Conservation (phyloP, 1,140 invertebrate genomes). For the Drosophila bifasciata region DNA sequence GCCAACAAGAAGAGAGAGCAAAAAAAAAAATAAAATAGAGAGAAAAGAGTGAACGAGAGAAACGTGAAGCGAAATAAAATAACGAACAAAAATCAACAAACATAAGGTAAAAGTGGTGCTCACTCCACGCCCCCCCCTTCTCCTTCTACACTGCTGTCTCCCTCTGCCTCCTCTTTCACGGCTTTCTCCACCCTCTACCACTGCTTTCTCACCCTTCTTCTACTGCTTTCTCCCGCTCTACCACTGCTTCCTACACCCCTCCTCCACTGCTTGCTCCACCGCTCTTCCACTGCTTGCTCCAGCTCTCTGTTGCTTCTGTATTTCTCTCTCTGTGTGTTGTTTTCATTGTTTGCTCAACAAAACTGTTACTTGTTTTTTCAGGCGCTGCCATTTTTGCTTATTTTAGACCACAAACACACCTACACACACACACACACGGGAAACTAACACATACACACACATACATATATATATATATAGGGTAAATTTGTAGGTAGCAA, state of each 20-base stretch:
- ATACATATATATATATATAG: no score
- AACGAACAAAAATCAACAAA: slow-evolving; percentile 74
- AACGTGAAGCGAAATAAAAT: slow-evolving; percentile 60
- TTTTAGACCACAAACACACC: slow-evolving; percentile 49
- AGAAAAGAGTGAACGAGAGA: neutral
- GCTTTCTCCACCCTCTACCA: no score
- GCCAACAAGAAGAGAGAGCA: slow-evolving; percentile 18
- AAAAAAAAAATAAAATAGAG: slow-evolving; percentile 6
- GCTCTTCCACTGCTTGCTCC: slow-evolving; percentile 27
- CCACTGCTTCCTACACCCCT: no score
- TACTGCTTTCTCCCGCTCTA: slow-evolving; percentile 46
- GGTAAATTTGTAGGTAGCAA: slow-evolving; percentile 33
- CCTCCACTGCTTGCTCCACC: no score
- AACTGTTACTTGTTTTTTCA: slow-evolving; percentile 80
- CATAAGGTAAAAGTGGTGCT: slow-evolving; percentile 55
- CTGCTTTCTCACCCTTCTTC: no score
- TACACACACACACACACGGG: slow-evolving; percentile 6
- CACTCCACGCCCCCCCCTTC: no score
- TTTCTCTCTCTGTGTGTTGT: slow-evolving; percentile 51
- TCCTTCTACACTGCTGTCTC: no score
- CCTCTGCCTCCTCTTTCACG: no score
- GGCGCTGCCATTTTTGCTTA: slow-evolving; percentile 66
- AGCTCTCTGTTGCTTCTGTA: slow-evolving; percentile 64
- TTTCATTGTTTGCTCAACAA: slow-evolving; percentile 73
- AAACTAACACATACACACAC: slow-evolving; percentile 24